A percentile compares a stretch with the other conserved stretches of the same genome.
Evolutionary conservation across 2,888 invertebrate species (phyloP).

Genomic region (Mythimna pallens): DNA sequence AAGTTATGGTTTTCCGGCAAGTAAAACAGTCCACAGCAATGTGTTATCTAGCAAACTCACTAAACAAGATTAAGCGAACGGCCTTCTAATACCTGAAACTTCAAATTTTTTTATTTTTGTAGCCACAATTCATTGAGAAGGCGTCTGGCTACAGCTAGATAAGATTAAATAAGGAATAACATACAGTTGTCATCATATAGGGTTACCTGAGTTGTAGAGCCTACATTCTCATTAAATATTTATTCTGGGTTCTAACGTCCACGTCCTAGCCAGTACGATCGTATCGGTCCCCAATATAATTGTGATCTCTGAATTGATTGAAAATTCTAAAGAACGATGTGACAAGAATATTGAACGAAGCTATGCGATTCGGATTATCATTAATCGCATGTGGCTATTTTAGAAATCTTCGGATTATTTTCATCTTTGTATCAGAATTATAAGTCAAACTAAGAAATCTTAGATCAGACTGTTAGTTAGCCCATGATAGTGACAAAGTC

Average conservation of each 20-base stretch:
- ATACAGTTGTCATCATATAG: conserved; percentile 14
- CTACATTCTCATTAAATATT: conserved; percentile 7
- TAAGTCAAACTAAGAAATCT: not conserved
- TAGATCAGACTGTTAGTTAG: not conserved
- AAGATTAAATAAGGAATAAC: conserved; percentile 17
- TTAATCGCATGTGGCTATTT: not conserved
- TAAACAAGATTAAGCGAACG: conserved; percentile 8
- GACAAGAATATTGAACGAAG: not conserved
- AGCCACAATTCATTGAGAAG: conserved; percentile 6
- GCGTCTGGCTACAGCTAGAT: conserved; percentile 7
- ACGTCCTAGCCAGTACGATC: not conserved
- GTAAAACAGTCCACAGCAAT: not conserved
- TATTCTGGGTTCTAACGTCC: conserved; percentile 19
- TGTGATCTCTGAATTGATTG: conserved; percentile 73
- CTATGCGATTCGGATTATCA: not conserved
- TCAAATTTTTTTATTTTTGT: not conserved
- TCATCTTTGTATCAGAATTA: too few relatives aligned
- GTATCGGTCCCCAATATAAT: conserved; percentile 67
- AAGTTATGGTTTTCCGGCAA: too few relatives aligned
- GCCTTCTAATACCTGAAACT: not conserved
- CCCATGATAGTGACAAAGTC: not conserved
- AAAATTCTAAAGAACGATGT: too few relatives aligned
- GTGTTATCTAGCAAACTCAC: too few relatives aligned
- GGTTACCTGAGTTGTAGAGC: conserved; percentile 7
- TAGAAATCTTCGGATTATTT: not conserved